Percentiles rank a stretch among this genome's conserved stretches.
phyloP scores from a whole-genome alignment of 2,888 invertebrate genomes.

The Hydroisotoma schaefferi region DNA sequence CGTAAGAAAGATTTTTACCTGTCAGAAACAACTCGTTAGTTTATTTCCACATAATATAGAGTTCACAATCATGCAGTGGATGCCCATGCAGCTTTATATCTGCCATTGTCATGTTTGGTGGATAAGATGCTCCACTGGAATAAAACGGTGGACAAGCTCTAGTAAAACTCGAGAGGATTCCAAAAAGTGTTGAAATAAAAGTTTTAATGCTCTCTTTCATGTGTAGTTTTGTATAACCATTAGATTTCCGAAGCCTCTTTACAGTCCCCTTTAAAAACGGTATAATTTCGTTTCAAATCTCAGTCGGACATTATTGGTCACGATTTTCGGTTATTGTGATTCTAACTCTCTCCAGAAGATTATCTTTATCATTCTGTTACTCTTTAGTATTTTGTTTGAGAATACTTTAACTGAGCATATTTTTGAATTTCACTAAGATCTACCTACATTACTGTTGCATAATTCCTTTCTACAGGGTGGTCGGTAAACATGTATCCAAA shows the following conservation, averaged over 20 bases:
- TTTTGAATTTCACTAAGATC: too few relatives aligned
- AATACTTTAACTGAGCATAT: too few relatives aligned
- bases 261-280: background rate
- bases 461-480: too few relatives aligned
- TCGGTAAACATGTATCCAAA: too few relatives aligned
- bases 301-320: background rate
- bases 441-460: too few relatives aligned
- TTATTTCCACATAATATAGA: background rate
- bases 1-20: background rate
- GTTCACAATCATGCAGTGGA: too few relatives aligned
- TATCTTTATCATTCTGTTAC: too few relatives aligned
- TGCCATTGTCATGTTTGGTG: background rate
- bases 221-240: background rate
- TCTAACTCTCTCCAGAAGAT: background rate
- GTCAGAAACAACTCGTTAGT: constrained; percentile 7
- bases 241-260: background rate
- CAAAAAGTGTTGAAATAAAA: background rate
- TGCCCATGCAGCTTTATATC: background rate
- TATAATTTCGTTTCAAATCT: background rate
- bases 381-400: too few relatives aligned
- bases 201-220: background rate
- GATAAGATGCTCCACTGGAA: background rate
- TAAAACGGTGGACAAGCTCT: too few relatives aligned
- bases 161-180: background rate
- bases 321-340: background rate